These are phyloP conservation scores for Aegotheles bennettii DNA, from an alignment of 2,113 vertebrate genomes.

Conservation along the genomic window DNA sequence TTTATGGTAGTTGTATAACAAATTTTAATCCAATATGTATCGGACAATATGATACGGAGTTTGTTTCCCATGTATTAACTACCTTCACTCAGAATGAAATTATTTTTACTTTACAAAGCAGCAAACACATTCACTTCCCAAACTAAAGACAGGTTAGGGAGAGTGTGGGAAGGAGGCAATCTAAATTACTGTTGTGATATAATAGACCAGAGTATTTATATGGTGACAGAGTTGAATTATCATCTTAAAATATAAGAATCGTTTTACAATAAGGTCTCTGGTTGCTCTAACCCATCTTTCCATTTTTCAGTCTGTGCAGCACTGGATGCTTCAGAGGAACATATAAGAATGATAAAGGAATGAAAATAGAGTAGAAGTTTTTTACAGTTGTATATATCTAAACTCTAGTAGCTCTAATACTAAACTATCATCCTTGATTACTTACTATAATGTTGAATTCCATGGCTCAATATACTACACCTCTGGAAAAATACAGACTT, in stretches of 20 bases:
- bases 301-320: not conserved
- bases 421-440: not conserved
- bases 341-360: not conserved
- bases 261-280: not conserved
- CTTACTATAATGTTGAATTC: not conserved
- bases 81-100: conserved; percentile 14
- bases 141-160: not conserved
- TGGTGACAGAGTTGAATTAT: not conserved
- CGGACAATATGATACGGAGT: not conserved
- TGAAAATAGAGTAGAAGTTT: not conserved
- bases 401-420: not conserved
- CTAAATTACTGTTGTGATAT: not conserved
- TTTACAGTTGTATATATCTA: not conserved
- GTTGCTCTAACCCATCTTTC: not conserved
- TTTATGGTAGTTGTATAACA: not conserved
- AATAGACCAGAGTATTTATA: not conserved
- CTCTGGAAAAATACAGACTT: not conserved
- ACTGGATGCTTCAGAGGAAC: not conserved
- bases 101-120: conserved; percentile 19
- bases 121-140: not conserved
- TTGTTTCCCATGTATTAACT: not conserved
- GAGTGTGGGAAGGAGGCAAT: not conserved
- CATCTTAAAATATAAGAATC: not conserved
- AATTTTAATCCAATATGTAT: conserved; percentile 3
- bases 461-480: not conserved